Evolutionary conservation across 2,888 invertebrate genomes (phyloP), one percentile per base, ranked within the genome.

Genomic region (Amblyjoppa fuscipennis): DNA sequence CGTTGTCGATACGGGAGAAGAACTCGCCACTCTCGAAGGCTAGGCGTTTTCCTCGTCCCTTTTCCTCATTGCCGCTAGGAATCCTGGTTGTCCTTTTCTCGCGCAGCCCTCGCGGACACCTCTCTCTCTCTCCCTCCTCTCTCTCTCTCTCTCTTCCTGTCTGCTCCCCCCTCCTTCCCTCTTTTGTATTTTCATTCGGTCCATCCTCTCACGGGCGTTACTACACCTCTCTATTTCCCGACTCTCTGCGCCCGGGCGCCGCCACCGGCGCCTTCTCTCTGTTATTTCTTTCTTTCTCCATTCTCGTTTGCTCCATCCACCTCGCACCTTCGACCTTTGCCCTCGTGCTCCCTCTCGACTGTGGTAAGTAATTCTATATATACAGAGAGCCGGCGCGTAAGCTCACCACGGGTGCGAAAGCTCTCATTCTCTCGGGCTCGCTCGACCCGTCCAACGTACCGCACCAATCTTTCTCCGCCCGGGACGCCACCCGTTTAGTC

Each of bases 1-100:
- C 80, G 77, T 83, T 83, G 85, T 85, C 86, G 84, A 82, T 86
- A 84, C 77, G 81, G 77, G 83, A 85, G 61, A 53, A 80, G 68
- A 53, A 83, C 76, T 77, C 78, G 74, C 45, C 74, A 79, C 82
- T 80, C 86, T 64, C 77, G 73, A 68, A 68, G 38, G 73, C 31
- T 45, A 28, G 45, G 70, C 81, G 71, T 80, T 82, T 68, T 76
- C 68, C 53, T 68, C 68, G 53, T 68, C 61, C 70, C 51, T 73
- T 68, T 82, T 49, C 70, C 78, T 74, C 78, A 80, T 68, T 69
- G 28, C 25, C 59, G 53, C 51, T 71, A 38, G 70, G 28, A 71
- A 31, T 68, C 41, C 41, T 38, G 9, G 11, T 41, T 41, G 41
- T 64, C 49, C 61, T 25, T 64, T n/a, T 70, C 68, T 69, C 49